phyloP scores from a whole-genome alignment of 2,797 vertebrate genomes.

The Apogon talboti region DNA sequence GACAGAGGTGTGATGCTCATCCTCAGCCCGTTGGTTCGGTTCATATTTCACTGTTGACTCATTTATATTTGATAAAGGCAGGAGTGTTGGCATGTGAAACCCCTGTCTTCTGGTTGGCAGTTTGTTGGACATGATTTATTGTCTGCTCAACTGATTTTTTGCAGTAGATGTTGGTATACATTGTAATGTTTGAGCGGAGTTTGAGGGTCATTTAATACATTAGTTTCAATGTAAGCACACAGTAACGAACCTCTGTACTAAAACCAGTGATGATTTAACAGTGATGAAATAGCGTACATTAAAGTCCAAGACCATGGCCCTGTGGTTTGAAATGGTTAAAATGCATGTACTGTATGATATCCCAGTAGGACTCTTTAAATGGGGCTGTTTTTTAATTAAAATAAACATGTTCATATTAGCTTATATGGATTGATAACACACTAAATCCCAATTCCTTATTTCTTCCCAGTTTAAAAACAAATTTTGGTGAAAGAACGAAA shows the following conservation, averaged over 20 bases:
- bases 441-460: too few species aligned
- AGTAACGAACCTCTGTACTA: not conserved
- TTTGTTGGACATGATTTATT: conserved; percentile 12
- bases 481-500: too few species aligned
- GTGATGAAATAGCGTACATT: not conserved
- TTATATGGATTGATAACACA: too few species aligned
- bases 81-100: conserved; percentile 25
- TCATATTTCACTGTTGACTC: conserved; percentile 57
- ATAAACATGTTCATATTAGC: too few species aligned
- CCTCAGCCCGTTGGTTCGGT: conserved; percentile 19
- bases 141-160: not conserved
- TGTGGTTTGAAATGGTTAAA: too few species aligned
- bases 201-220: not conserved
- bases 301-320: too few species aligned
- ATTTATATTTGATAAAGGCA: conserved; percentile 69
- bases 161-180: not conserved
- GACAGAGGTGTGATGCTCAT: conserved; percentile 13
- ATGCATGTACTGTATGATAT: too few species aligned
- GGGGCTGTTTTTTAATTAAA: too few species aligned
- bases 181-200: not conserved
- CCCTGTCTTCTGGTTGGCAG: conserved; percentile 41
- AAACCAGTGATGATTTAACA: not conserved
- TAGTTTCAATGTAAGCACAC: not conserved
- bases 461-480: too few species aligned
- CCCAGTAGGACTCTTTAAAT: too few species aligned